Conservation (phyloP, 2,888 invertebrate genomes). For the Invenusta paracnida region DNA sequence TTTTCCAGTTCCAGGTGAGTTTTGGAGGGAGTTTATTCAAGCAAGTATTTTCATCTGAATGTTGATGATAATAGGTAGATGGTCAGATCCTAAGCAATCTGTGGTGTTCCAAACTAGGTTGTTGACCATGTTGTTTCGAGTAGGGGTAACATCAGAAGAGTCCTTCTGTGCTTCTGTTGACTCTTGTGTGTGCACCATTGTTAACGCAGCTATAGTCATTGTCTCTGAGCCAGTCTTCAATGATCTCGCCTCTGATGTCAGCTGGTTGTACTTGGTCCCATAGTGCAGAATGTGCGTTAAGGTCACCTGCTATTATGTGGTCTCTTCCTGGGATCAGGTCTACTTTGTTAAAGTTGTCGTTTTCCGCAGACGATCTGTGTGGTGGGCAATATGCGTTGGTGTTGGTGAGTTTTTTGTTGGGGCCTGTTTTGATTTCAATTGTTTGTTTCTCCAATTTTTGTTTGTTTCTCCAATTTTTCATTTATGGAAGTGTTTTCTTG, state of each 20-base stretch:
- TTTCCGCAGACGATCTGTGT: background rate
- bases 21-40: background rate
- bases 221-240: background rate
- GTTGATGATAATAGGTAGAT: background rate
- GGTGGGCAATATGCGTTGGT: background rate
- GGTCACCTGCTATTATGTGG: background rate
- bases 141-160: background rate
- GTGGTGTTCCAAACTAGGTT: background rate
- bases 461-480: background rate
- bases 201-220: background rate
- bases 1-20: background rate
- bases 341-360: background rate
- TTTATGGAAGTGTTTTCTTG: background rate
- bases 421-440: background rate
- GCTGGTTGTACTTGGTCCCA: background rate
- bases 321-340: background rate
- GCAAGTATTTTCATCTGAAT: background rate
- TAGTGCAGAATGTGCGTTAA: background rate
- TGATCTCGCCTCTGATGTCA: background rate
- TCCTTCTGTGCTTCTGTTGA: background rate
- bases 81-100: background rate
- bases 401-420: background rate
- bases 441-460: too few relatives aligned
- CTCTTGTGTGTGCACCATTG: background rate
- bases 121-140: background rate